Evolutionary conservation across 2,113 vertebrate species (phyloP), one percentile per base, ranked within the genome.

Genomic region (Pangasianodon hypophthalmus): DNA sequence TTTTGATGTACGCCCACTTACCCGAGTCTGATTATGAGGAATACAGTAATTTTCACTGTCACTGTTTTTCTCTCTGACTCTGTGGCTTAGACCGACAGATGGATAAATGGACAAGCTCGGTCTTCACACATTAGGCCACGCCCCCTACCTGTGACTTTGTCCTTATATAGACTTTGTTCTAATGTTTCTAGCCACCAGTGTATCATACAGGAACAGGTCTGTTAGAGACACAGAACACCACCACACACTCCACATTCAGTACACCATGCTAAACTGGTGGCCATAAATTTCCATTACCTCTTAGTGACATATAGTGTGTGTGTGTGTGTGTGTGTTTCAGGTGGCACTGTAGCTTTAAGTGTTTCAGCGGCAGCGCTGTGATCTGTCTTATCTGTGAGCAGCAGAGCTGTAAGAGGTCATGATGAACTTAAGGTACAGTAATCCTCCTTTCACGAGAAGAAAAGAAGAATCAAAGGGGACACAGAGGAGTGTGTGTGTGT

Each of bases 351-450:
- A 81, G 46, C 79, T 81, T 81, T 81, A 81, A 81, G 79, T 81
- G 79, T 81, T 52, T n/a, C 79, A n/a, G 85, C 84, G 90, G 88
- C 44, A 64, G 87, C 88, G 88, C 90, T 90, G 91, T 88, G 89
- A 84, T 88, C 89, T 90, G 87, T 75, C 41, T 77, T 84, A 54
- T 81, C 52, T 92, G 75, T 32, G 80, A 54, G 80, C n/a, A 75
- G 71, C 81, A 84, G 69, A 64, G n/a, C 87, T 50, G 14, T 79
- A 84, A 81, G 80, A 83, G 44, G 62, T 77, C 86, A 90, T 92
- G 50, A 62, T 60, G 87, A 41, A 90, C 86, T 92, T 87, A 92
- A 92, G 91, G 93, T 91, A 93, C 92, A 93, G 92, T 89, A 92
- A 85, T 83, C 87, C 50, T 84, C 88, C 67, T 67, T 85, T 85